Evolutionary conservation across 2,888 invertebrate genomes (phyloP).

Genomic region (Caradrina kadenii): DNA sequence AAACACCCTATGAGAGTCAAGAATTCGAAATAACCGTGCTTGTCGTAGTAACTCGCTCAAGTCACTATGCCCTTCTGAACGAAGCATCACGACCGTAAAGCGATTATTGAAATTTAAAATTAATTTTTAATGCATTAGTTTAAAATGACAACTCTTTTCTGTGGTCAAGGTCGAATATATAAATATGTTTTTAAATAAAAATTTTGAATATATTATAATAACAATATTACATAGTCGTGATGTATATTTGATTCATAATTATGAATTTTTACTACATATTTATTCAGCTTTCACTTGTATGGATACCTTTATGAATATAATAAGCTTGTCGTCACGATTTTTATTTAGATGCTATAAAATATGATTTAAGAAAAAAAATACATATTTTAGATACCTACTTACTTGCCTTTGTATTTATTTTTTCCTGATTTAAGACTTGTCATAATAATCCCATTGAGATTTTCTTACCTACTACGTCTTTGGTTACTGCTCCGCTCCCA

Average conservation of each 20-base stretch:
- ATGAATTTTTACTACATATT: slow-evolving; percentile 42
- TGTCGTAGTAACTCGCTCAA: slow-evolving; percentile 37
- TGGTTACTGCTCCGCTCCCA: too few relatives aligned
- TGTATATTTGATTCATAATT: slow-evolving; percentile 50
- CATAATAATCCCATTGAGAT: too few relatives aligned
- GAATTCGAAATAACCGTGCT: slow-evolving; percentile 46
- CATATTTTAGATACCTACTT: not conserved
- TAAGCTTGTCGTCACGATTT: not conserved
- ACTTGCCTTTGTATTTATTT: not conserved
- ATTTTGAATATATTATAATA: slow-evolving; percentile 10
- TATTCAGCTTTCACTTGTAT: slow-evolving; percentile 52
- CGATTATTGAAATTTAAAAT: slow-evolving; percentile 42
- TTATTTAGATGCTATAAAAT: not conserved
- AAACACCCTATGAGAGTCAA: slow-evolving; percentile 69
- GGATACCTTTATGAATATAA: slow-evolving; percentile 17
- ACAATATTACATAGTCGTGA: slow-evolving; percentile 8
- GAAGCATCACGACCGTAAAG: slow-evolving; percentile 18
- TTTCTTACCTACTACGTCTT: too few relatives aligned
- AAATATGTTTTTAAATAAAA: slow-evolving; percentile 35
- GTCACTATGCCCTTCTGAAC: slow-evolving; percentile 19
- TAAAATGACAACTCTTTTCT: slow-evolving; percentile 18
- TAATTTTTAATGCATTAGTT: slow-evolving; percentile 26
- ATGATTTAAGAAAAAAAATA: not conserved
- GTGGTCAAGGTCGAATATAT: slow-evolving; percentile 47
- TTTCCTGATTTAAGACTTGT: too few relatives aligned